These are phyloP conservation scores for Patiria miniata DNA, from an alignment of 35 echinoderm and acorn worm genomes.

Conservation along the genomic window DNA sequence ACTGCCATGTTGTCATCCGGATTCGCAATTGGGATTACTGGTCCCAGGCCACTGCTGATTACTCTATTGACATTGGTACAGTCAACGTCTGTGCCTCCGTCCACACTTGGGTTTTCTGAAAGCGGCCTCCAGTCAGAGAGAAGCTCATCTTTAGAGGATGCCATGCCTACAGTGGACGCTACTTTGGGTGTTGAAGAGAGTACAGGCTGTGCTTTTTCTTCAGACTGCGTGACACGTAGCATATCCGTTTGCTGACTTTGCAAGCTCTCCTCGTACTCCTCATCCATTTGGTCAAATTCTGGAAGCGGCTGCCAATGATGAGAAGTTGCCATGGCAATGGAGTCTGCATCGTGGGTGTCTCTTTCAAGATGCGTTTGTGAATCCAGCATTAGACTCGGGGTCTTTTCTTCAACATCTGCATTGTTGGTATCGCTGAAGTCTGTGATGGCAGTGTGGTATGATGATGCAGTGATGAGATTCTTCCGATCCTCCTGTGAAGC, in stretches of 20 bases:
- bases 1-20: neutral
- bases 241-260: neutral
- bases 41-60: neutral
- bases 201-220: neutral
- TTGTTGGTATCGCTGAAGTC: neutral
- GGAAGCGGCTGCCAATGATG: neutral
- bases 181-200: neutral
- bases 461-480: neutral
- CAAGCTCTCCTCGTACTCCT: neutral
- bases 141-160: neutral
- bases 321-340: neutral
- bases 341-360: neutral
- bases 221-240: neutral
- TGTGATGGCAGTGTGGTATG: neutral
- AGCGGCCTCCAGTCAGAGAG: neutral
- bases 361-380: neutral
- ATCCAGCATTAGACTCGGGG: neutral
- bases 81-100: constrained; percentile 5
- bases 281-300: neutral
- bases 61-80: neutral
- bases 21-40: neutral
- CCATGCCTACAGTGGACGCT: neutral
- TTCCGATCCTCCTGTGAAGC: neutral
- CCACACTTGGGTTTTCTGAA: neutral
- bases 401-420: neutral